phyloP scores from a whole-genome alignment of 1,140 invertebrate genomes.

The Pentalonia nigronervosa region DNA sequence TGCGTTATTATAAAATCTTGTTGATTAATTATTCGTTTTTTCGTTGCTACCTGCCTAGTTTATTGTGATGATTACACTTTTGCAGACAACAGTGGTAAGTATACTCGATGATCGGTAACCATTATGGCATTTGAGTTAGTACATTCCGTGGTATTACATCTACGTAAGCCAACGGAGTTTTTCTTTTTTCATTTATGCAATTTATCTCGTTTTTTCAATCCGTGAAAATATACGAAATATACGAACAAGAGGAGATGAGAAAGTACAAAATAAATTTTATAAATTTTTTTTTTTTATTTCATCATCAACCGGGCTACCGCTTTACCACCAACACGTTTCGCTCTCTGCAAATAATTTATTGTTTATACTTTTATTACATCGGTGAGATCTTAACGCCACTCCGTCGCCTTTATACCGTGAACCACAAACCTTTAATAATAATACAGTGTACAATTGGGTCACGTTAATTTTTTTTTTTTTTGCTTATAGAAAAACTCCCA shows the following conservation, averaged over 20 bases:
- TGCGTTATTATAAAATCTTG: not conserved
- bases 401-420: not conserved
- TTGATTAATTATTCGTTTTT: not conserved
- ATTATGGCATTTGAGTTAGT: not conserved
- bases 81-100: not conserved
- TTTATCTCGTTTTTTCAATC: not conserved
- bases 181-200: not conserved
- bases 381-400: not conserved
- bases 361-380: not conserved
- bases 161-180: not conserved
- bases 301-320: not conserved
- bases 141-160: not conserved
- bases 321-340: not conserved
- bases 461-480: slow-evolving; percentile 18
- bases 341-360: not conserved
- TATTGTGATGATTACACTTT: not conserved
- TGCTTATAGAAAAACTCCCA: not conserved
- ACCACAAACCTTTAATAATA: not conserved
- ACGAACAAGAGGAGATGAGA: not conserved
- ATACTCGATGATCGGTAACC: not conserved
- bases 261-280: not conserved
- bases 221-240: not conserved
- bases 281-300: not conserved
- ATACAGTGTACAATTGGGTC: not conserved
- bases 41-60: not conserved